Base-by-base conservation (phyloP, 2,797 vertebrate species). In the Peromyscus eremicus region DNA sequence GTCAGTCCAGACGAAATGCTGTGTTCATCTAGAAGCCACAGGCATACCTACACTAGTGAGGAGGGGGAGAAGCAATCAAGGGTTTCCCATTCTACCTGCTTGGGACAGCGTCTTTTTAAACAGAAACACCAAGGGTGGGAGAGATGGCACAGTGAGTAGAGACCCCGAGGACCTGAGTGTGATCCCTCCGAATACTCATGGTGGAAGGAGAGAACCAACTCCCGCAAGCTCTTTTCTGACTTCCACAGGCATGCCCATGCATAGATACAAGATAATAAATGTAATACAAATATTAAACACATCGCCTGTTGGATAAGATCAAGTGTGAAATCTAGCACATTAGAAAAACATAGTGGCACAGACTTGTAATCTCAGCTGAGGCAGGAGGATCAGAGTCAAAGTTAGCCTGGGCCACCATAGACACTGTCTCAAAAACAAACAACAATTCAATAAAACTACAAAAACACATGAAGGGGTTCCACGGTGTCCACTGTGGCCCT, bases 61-160 rank as follows among this genome's bases (percentile, higher is more conserved):
- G 55, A 55, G 21, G 25, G 40, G 34, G n/a, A 80, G 57, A 89
- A 81, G 2, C 9, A 4, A 0, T 29, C 29, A 46, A 55, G 21
- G 10, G n/a, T 82, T 90, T 49, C 75, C 16, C 64, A 4, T 46
- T 19, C 73, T 32, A 10, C 52, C 49, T 86, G n/a, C 14, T 93
- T 16, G 93, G 29, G 34, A 93, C 29, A 37, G 14, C 46, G 64
- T 16, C 87, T 23, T n/a, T 91, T 94, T 79, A 84, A 91, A 91
- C 79, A 68, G 49, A 49, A 34, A 68, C 16, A 68, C 13, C 14
- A 32, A n/a, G n/a, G 16, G 25, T 2, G 0, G 49, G 4, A 11
- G 34, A 21, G 34, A 37, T 4, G 49, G 9, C 49, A 29, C 23
- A 40, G 25, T 71, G 34, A 34, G 16, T 23, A 23, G 29, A 49